A percentile compares a stretch with the other conserved stretches of the same genome.
phyloP scores from a whole-genome alignment of 2,797 vertebrate genomes.

The Xenops minutus region DNA sequence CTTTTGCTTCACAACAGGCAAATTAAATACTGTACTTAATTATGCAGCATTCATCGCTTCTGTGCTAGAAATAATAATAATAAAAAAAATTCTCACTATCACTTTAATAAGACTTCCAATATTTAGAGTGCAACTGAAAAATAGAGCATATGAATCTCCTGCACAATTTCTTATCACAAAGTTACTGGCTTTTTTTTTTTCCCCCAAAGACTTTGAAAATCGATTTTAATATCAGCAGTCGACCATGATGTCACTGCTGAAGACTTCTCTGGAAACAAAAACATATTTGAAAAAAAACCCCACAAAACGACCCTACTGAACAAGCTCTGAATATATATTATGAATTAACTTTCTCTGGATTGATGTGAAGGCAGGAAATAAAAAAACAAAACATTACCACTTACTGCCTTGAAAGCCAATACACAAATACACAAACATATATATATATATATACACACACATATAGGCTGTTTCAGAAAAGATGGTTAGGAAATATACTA shows the following conservation, averaged over 20 bases:
- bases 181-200: slow-evolving; percentile 28
- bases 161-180: slow-evolving; percentile 68
- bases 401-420: slow-evolving; percentile 31
- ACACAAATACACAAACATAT: slow-evolving; percentile 11
- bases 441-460: background rate
- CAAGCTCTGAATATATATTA: slow-evolving; percentile 50
- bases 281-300: slow-evolving; percentile 23
- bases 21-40: slow-evolving; percentile 87
- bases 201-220: slow-evolving; percentile 44
- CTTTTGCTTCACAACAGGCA: slow-evolving; percentile 85
- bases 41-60: slow-evolving; percentile 80
- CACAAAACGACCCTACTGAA: slow-evolving; percentile 55
- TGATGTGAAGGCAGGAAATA: slow-evolving; percentile 29
- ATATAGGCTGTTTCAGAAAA: slow-evolving; percentile 47
- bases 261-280: slow-evolving; percentile 64
- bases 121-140: slow-evolving; percentile 71
- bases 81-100: slow-evolving; percentile 56
- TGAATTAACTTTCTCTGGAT: slow-evolving; percentile 62
- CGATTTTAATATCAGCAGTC: slow-evolving; percentile 55
- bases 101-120: slow-evolving; percentile 78
- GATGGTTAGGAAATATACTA: slow-evolving; percentile 25
- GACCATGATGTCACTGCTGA: slow-evolving; percentile 66
- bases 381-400: slow-evolving; percentile 19
- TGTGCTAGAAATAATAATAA: slow-evolving; percentile 70
- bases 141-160: slow-evolving; percentile 62